These are phyloP conservation scores for Mythimna ferrago DNA, from an alignment of 2,888 invertebrate species.

Conservation along the genomic window DNA sequence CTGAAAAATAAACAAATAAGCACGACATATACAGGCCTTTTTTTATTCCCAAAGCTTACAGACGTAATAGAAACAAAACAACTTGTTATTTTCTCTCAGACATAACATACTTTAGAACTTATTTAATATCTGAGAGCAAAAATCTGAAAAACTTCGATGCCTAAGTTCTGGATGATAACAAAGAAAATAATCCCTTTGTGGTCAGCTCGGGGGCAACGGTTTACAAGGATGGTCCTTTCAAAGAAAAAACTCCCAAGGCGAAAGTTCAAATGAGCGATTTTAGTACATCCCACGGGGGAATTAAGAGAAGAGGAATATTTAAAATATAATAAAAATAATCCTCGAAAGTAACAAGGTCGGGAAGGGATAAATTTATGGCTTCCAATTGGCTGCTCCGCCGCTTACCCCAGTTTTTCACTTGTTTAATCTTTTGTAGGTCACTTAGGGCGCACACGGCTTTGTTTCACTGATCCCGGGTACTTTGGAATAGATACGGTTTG, in stretches of 20 bases:
- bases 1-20: slow-evolving; percentile 24
- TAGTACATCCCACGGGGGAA: slow-evolving; percentile 35
- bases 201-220: slow-evolving; percentile 50
- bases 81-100: slow-evolving; percentile 26
- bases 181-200: slow-evolving; percentile 60
- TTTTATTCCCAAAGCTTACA: slow-evolving; percentile 14
- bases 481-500: slow-evolving; percentile 37
- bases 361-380: slow-evolving; percentile 69
- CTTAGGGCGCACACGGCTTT: slow-evolving; percentile 41
- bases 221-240: slow-evolving; percentile 40
- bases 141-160: slow-evolving; percentile 53
- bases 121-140: slow-evolving; percentile 55
- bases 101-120: slow-evolving; percentile 53
- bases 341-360: slow-evolving; percentile 59
- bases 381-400: slow-evolving; percentile 67
- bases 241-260: slow-evolving; percentile 46
- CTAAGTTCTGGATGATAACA: slow-evolving; percentile 59
- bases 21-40: background rate
- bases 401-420: slow-evolving; percentile 65
- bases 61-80: slow-evolving; percentile 37
- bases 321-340: slow-evolving; percentile 65
- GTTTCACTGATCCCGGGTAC: slow-evolving; percentile 34
- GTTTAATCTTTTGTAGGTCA: slow-evolving; percentile 68
- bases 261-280: slow-evolving; percentile 59
- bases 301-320: slow-evolving; percentile 45